Base-by-base conservation (phyloP, 2,888 invertebrate genomes). In the Cancer borealis region DNA sequence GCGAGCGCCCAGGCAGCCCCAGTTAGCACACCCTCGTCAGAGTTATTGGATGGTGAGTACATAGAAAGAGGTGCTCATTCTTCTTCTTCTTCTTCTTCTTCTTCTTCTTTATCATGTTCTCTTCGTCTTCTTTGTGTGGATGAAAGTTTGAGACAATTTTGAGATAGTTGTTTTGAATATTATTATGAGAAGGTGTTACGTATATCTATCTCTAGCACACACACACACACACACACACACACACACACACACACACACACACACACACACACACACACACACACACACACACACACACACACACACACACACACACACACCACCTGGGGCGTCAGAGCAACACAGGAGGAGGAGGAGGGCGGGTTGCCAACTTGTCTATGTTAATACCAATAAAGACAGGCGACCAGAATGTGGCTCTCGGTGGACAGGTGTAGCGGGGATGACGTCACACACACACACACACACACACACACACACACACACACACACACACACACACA, bases 11-110 rank as follows among this genome's bases (percentile, higher is more conserved):
- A 90, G 90, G 92, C 95, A 92, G 93, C 92, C 92, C 93, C 95
- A 94, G 79, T 92, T 91, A 95, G 95, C 95, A 95, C 95, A 95
- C 95, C 95, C 95, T 94, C 95, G 95, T 93, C 94, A 90, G 39
- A 88, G 14, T 46, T 84, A 54, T 26, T 89, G 26, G 94, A 30
- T 54, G 92, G 94, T 94, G 94, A 94, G 94, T 94, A 94, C 94
- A 21, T n/a, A 39, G 30, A 1, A 30, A 73, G 4, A 5, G n/a
- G 66, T 17, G 14, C 17, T 17, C 17, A 5, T 17, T 66, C n/a
- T 12, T 66, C n/a, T 26, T 79, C 30, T 30, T 60, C 26, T n/a
- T 45, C 45, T 4, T 45, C 47, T n/a, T 30, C 46, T 54, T 60
- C 21, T 17, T 91, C 6, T 30, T 17, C 10, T 91, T 66, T 54